Conservation (phyloP, 2,888 invertebrate species). For the Acanthococcus lagerstroemiae region DNA sequence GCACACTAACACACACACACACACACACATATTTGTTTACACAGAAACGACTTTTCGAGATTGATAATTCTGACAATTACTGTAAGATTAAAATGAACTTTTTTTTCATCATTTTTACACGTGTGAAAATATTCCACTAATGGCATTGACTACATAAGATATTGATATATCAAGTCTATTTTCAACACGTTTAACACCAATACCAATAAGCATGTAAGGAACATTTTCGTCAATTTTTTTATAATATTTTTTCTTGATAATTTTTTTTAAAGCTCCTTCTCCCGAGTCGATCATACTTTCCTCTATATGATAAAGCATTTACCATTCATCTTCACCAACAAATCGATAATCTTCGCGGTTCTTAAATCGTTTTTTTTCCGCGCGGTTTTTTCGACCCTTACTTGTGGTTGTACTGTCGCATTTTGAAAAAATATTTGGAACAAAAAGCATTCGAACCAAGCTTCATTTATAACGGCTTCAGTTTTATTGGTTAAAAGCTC, state of each 20-base stretch:
- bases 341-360: neutral
- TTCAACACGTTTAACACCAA: neutral
- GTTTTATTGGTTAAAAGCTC: neutral
- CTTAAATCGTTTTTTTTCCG: neutral
- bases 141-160: neutral
- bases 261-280: neutral
- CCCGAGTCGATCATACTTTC: neutral
- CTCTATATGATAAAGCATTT: neutral
- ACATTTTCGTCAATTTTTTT: neutral
- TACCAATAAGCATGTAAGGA: neutral
- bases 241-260: neutral
- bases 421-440: neutral
- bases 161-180: neutral
- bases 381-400: neutral
- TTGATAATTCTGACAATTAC: too few relatives aligned
- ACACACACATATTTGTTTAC: too few relatives aligned
- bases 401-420: neutral
- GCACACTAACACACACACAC: too few relatives aligned
- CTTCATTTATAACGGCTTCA: neutral
- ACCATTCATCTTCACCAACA: neutral
- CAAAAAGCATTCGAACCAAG: neutral
- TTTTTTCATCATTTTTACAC: neutral
- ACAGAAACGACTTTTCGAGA: too few relatives aligned
- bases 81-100: too few relatives aligned
- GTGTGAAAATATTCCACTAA: too few relatives aligned